phyloP scores from a whole-genome alignment of 2,888 invertebrate species.

The Graphium colonna region DNA sequence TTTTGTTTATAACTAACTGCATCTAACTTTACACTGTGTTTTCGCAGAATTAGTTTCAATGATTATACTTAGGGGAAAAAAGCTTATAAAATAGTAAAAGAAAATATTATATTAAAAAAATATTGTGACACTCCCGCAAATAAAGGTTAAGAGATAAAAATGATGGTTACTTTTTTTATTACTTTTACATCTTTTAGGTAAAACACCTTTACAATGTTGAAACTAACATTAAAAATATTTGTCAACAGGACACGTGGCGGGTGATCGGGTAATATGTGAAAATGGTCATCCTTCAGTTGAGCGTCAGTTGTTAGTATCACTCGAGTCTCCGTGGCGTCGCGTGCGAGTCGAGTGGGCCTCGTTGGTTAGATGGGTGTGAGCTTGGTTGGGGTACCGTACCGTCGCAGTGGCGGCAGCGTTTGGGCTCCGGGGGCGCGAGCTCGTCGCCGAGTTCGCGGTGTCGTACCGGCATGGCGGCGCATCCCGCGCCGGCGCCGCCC shows the following conservation, averaged over 20 bases:
- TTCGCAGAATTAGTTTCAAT: no score
- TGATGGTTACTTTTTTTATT: no score
- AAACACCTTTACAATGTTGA: no score
- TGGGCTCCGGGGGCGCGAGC: conserved; percentile 87
- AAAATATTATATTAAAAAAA: no score
- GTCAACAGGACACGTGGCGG: conserved; percentile 16
- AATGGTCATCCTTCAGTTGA: neutral
- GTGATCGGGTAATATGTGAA: conserved; percentile 4
- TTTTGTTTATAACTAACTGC: no score
- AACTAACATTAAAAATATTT: neutral
- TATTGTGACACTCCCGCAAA: no score
- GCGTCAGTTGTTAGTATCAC: conserved; percentile 8
- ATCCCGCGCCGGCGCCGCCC: conserved; percentile 77
- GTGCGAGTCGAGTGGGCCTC: conserved; percentile 2
- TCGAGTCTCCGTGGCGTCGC: conserved; percentile 3
- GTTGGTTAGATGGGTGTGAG: conserved; percentile 8
- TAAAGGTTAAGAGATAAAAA: no score
- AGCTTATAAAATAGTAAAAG: no score
- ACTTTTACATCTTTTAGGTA: no score
- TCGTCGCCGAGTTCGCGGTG: conserved; percentile 79
- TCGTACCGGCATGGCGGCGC: conserved; percentile 81
- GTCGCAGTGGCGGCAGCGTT: conserved; percentile 96
- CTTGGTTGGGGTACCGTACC: conserved; percentile 76
- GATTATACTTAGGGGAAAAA: no score
- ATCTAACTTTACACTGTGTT: no score